Base-by-base conservation (phyloP, 2,888 invertebrate species). In the Amiota mariae region DNA sequence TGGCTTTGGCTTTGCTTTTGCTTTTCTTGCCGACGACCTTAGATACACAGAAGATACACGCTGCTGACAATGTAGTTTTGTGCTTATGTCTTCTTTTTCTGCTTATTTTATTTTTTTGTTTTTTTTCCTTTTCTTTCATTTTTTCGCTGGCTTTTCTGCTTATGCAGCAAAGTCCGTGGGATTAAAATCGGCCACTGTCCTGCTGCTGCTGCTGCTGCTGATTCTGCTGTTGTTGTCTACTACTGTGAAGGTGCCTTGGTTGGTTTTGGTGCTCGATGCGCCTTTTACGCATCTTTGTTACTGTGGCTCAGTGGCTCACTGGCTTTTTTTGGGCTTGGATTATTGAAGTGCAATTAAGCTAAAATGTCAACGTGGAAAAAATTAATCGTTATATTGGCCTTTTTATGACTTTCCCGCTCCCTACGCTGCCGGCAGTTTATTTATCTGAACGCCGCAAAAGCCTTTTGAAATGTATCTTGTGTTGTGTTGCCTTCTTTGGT, bases 321-420 rank as follows among this genome's bases (percentile, higher is more conserved):
- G 54, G 64, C 80, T 84, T 66, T 59, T 87, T 87, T 80, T 79
- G 20, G 59, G 59, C 59, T 20, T 59, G 87, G 87, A 86, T 88
- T 87, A 88, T 87, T 87, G 87, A 88, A 88, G 88, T 88, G 88
- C 87, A 88, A 87, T 87, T 87, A 88, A 88, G 87, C 84, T 81
- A 81, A 87, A 87, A 88, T 88, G 87, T 88, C 88, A 87, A 86
- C 85, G 85, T 80, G 82, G 81, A 85, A 86, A 85, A 84, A 86
- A 85, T 85, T 84, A 84, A 84, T 84, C 85, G 86, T 85, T 84
- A 84, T 86, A 85, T 86, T 84, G 79, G 82, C 85, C 84, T 84
- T 84, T 84, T 84, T 85, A 86, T 85, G 84, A 76, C 78, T 78
- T 20, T 77, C 81, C 78, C 49, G 64, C 61, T 49, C 57, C 73